Evolutionary conservation across 2,113 vertebrate genomes (phyloP).

Genomic region (Mormyrus lacerda): DNA sequence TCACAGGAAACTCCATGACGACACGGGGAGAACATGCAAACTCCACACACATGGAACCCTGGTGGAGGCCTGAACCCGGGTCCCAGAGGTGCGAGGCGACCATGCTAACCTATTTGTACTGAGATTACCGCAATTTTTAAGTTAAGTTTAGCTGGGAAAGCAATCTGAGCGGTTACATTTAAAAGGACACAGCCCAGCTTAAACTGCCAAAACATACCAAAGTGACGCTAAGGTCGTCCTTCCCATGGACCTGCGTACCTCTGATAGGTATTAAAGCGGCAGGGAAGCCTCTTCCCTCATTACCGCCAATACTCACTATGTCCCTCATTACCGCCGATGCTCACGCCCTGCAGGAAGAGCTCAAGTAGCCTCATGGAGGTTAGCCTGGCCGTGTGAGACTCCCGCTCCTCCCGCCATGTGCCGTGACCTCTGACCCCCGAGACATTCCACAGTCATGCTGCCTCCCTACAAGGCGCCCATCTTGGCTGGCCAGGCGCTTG

Average conservation of each 20-base stretch:
- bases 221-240: neutral
- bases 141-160: neutral
- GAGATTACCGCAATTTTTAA: neutral
- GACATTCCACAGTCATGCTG: neutral
- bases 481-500: neutral
- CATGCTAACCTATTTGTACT: neutral
- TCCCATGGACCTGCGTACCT: neutral
- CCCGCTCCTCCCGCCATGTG: neutral
- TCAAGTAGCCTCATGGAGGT: neutral
- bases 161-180: neutral
- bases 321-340: neutral
- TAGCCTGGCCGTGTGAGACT: neutral
- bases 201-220: neutral
- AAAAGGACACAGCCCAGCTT: neutral
- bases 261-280: neutral
- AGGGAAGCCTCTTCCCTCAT: neutral
- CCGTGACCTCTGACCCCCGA: neutral
- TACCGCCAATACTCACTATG: neutral
- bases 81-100: too few species aligned
- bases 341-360: neutral
- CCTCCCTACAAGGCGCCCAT: neutral
- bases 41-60: too few species aligned
- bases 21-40: too few species aligned
- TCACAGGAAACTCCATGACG: too few species aligned
- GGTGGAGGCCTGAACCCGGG: too few species aligned